Percentiles rank a stretch among this genome's conserved stretches.
Conservation (phyloP, 2,113 vertebrate species). For the Rhizomys pruinosus region DNA sequence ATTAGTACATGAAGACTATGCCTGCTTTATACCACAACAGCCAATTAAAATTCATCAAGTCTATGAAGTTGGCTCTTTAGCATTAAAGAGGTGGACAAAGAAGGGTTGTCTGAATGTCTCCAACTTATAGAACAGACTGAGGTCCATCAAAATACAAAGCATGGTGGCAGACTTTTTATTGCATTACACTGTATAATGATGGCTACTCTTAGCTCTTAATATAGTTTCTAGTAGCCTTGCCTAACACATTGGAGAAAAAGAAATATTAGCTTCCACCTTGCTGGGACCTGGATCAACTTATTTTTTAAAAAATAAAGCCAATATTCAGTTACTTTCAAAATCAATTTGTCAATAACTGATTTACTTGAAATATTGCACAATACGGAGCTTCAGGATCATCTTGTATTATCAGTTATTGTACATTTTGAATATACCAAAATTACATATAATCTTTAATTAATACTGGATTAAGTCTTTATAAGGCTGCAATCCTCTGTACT, state of each 20-base stretch:
- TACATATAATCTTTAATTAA: conserved; percentile 62
- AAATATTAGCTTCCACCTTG: conserved; percentile 70
- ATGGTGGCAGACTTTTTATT: neutral
- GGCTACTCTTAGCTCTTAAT: conserved; percentile 65
- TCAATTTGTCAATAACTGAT: conserved; percentile 47
- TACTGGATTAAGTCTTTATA: conserved; percentile 40
- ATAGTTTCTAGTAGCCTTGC: conserved; percentile 61
- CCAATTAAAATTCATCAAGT: conserved; percentile 7
- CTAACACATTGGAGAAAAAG: conserved; percentile 67
- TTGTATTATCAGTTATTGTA: conserved; percentile 43
- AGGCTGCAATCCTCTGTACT: conserved; percentile 55
- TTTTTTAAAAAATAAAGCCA: conserved; percentile 55
- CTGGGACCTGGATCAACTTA: conserved; percentile 58
- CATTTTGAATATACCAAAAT: conserved; percentile 59
- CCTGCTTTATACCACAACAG: conserved; percentile 10
- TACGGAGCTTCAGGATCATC: conserved; percentile 27
- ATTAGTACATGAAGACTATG: neutral
- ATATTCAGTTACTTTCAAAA: conserved; percentile 64
- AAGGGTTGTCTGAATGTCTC: conserved; percentile 7
- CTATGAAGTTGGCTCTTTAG: conserved; percentile 1
- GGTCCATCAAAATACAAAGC: conserved; percentile 47
- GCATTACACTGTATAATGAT: conserved; percentile 55
- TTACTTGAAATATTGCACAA: conserved; percentile 63
- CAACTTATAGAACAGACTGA: conserved; percentile 38
- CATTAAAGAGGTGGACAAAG: conserved; percentile 27